A percentile compares a stretch with the other conserved stretches of the same genome.
Evolutionary conservation across 2,113 vertebrate genomes (phyloP).

Genomic region (Catagonus wagneri): DNA sequence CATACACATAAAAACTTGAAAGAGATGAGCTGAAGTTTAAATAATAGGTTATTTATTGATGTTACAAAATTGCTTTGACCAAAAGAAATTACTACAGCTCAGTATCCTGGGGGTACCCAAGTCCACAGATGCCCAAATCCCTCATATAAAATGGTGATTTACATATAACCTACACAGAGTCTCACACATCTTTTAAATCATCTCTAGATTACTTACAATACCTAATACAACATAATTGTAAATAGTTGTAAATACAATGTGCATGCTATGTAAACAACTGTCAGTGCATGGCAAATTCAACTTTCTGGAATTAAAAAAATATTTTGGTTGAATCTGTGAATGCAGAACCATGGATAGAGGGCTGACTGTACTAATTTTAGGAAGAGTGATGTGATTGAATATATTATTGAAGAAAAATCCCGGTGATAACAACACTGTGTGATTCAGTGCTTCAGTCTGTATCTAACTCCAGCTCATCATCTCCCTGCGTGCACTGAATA

Average conservation of each 20-base stretch:
- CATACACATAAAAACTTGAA: neutral
- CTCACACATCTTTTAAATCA: neutral
- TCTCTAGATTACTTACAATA: neutral
- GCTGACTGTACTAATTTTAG: slow-evolving; percentile 8
- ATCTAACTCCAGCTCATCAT: neutral
- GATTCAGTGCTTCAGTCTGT: neutral
- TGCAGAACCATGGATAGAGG: neutral
- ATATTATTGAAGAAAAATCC: neutral
- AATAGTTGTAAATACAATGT: neutral
- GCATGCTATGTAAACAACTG: neutral
- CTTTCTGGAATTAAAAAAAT: neutral
- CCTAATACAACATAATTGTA: neutral
- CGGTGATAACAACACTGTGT: neutral
- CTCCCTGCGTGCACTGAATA: neutral
- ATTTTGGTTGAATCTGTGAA: neutral
- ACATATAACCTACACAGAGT: neutral
- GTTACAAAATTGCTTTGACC: neutral
- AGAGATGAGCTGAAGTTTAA: slow-evolving; percentile 8
- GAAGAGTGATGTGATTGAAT: neutral
- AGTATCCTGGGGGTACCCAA: neutral
- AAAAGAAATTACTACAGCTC: neutral
- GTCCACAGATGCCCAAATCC: neutral
- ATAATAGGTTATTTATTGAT: neutral
- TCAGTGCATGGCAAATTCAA: neutral
- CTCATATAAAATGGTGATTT: neutral